Base-by-base conservation (phyloP, 2,113 vertebrate genomes). In the Anguilla japonica region DNA sequence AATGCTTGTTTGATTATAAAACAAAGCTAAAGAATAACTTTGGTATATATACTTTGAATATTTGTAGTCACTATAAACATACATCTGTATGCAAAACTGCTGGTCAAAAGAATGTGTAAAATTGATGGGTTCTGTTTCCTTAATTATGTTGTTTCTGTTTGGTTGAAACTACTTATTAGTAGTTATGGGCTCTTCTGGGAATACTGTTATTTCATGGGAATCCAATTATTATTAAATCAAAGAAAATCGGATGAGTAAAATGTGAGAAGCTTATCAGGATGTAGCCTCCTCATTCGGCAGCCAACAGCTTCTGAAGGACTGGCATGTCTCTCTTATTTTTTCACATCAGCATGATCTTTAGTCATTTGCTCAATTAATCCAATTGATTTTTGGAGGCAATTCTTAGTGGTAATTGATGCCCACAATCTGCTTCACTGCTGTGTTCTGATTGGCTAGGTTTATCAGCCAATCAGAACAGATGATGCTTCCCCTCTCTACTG, bases 331-430 rank as follows among this genome's bases (percentile, higher is more conserved):
- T 85, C 50, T 75, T 78, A 83, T 86, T 91, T 89, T 71, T 63
- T 88, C 88, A 87, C 81, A 90, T 91, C 92, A 90, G 87, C 91
- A 91, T 91, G 92, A 94, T 93, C 91, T 88, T 88, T 87, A 71
- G 18, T 88, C 90, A 90, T 90, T 91, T 91, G 88, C 91, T 92
- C 93, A 91, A 91, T 92, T 90, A 87, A 89, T 93, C 88, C 88
- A 92, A 94, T 91, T 75, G 89, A 93, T 92, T 93, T 94, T 89
- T 89, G 89, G 89, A 91, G 89, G 89, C 41, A 86, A 89, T 90
- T 91, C 57, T 85, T 90, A 93, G 89, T 90, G 86, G 87, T 89
- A 92, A 92, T 94, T 93, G 87, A 94, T 93, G 92, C 89, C 86
- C 63, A 83, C 84, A 89, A 93, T 89, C 87, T 46, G 83, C 85